Percentiles rank a stretch among this genome's conserved stretches.
phyloP scores from a whole-genome alignment of 2,888 invertebrate genomes.

The Prenolepis imparis region DNA sequence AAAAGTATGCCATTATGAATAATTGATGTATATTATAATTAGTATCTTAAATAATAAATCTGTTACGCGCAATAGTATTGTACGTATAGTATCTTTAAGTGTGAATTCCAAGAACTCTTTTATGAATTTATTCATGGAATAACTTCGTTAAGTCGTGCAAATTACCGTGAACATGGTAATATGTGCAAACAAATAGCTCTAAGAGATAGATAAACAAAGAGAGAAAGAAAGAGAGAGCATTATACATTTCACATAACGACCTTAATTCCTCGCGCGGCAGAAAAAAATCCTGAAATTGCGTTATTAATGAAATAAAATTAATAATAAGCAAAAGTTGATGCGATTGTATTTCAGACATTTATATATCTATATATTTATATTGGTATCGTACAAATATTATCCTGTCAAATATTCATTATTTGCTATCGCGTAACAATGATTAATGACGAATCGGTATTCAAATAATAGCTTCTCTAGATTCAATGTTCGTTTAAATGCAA shows the following conservation, averaged over 20 bases:
- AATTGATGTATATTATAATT: not conserved
- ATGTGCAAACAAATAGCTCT: not conserved
- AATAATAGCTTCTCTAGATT: not conserved
- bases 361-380: too few species aligned
- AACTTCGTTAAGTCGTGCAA: not conserved
- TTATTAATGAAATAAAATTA: not conserved
- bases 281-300: not conserved
- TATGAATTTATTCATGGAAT: not conserved
- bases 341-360: not conserved
- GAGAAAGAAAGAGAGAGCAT: too few species aligned
- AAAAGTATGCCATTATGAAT: not conserved
- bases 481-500: not conserved
- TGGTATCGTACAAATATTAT: not conserved
- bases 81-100: not conserved
- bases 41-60: not conserved
- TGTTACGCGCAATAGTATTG: not conserved
- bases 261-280: not conserved
- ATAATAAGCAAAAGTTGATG: not conserved
- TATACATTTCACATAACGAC: not conserved
- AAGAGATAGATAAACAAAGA: not conserved
- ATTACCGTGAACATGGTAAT: not conserved
- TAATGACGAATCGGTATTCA: not conserved
- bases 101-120: constrained; percentile 6
- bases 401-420: not conserved
- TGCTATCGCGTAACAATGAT: not conserved